Conservation (phyloP, 2,113 vertebrate genomes). For the Pavo muticus region DNA sequence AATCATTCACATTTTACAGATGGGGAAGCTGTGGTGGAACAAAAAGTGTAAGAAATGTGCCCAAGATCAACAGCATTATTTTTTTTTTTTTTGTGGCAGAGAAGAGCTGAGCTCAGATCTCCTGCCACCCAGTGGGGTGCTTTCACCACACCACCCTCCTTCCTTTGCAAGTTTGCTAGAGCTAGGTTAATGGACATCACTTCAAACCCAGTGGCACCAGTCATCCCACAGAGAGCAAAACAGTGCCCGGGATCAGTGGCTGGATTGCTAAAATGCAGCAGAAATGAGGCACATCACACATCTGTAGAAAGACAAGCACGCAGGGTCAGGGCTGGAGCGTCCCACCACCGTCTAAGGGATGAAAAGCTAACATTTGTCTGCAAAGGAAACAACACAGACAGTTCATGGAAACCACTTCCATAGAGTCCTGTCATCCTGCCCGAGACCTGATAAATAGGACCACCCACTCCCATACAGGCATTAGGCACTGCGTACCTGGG, state of each 20-base stretch:
- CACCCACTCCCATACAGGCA: background rate
- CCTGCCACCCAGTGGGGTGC: slow-evolving; percentile 19
- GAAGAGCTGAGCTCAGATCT: slow-evolving; percentile 33
- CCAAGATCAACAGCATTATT: slow-evolving; percentile 41
- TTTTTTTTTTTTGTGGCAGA: background rate
- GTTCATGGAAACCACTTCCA: background rate
- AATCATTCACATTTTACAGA: slow-evolving; percentile 27
- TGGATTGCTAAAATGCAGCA: background rate
- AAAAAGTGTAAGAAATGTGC: background rate
- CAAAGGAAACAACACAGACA: background rate
- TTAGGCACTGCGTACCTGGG: background rate
- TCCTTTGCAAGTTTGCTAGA: background rate
- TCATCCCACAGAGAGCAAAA: slow-evolving; percentile 27
- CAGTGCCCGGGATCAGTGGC: background rate
- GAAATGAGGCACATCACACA: background rate
- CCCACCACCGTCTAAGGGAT: background rate
- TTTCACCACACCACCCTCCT: background rate
- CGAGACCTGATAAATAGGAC: background rate
- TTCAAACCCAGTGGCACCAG: slow-evolving; percentile 33
- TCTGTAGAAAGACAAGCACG: background rate
- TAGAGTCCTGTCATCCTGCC: background rate
- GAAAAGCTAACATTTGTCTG: background rate
- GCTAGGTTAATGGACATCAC: background rate
- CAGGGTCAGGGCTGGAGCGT: background rate
- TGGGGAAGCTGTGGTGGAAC: slow-evolving; percentile 38